These are phyloP conservation scores for Archips xylosteana DNA, from an alignment of 2,888 invertebrate species.

Conservation along the genomic window DNA sequence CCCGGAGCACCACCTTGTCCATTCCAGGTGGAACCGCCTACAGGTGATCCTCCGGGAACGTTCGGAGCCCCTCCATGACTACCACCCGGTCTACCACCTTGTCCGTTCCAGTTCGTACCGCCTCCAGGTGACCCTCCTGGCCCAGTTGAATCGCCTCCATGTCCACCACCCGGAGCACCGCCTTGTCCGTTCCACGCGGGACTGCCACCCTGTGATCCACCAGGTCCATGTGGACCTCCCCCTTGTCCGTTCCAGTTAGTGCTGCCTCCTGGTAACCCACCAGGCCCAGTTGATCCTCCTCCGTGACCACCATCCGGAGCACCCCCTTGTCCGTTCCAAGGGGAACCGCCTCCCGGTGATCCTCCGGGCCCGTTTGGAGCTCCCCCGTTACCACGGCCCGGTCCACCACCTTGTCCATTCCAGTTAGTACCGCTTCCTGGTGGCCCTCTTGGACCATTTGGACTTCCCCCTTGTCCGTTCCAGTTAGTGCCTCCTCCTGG, in stretches of 20 bases:
- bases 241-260: conserved; percentile 12
- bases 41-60: conserved; percentile 8
- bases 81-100: not conserved
- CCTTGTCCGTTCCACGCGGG: conserved; percentile 10
- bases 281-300: not conserved
- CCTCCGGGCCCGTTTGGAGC: conserved; percentile 9
- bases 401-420: conserved; percentile 37
- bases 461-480: conserved; percentile 18
- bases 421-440: conserved; percentile 38
- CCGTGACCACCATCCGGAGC: conserved; percentile 8
- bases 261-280: conserved; percentile 26
- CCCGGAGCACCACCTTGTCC: conserved; percentile 21
- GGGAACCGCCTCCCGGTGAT: conserved; percentile 2
- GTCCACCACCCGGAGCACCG: conserved; percentile 23
- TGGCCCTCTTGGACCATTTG: conserved; percentile 27
- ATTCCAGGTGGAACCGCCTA: conserved; percentile 9
- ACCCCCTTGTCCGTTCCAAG: conserved; percentile 20
- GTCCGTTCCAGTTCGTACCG: conserved; percentile 12
- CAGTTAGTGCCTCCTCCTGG: conserved; percentile 9
- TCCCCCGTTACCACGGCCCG: conserved; percentile 19
- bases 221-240: conserved; percentile 15
- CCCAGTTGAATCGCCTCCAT: not conserved
- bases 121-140: conserved; percentile 6
- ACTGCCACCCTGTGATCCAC: conserved; percentile 29
- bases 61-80: conserved; percentile 1